These are phyloP conservation scores for Chorisops tibialis DNA, from an alignment of 2,888 invertebrate species.

Conservation along the genomic window DNA sequence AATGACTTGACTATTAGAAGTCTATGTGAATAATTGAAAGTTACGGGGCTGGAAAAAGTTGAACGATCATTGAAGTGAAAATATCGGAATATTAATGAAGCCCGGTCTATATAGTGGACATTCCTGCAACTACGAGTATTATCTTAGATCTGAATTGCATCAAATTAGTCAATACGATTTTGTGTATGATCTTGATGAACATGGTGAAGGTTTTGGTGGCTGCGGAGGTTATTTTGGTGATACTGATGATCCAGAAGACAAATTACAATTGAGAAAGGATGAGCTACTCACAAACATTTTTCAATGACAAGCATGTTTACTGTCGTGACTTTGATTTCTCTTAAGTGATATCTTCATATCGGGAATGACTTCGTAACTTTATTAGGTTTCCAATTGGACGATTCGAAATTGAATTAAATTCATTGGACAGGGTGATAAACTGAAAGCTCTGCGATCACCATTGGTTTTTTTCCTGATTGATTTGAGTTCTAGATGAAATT, in stretches of 20 bases:
- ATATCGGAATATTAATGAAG: constrained; percentile 1
- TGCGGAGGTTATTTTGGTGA: neutral
- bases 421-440: too few species aligned
- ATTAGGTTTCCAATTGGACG: too few species aligned
- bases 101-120: neutral
- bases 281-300: constrained; percentile 12
- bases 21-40: neutral
- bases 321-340: constrained; percentile 6
- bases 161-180: constrained; percentile 14
- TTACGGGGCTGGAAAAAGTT: neutral
- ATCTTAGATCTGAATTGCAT: neutral
- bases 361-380: neutral
- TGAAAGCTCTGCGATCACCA: too few species aligned
- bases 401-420: neutral
- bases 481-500: too few species aligned
- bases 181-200: constrained; percentile 3
- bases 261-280: neutral
- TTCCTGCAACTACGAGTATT: neutral
- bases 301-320: neutral
- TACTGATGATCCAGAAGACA: neutral
- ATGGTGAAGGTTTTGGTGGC: neutral
- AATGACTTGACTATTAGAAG: neutral
- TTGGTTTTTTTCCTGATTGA: too few species aligned
- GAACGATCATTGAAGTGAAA: too few species aligned
- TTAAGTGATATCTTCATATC: neutral